These are phyloP conservation scores for Actenoides hombroni DNA, from an alignment of 2,113 vertebrate species.

Conservation along the genomic window DNA sequence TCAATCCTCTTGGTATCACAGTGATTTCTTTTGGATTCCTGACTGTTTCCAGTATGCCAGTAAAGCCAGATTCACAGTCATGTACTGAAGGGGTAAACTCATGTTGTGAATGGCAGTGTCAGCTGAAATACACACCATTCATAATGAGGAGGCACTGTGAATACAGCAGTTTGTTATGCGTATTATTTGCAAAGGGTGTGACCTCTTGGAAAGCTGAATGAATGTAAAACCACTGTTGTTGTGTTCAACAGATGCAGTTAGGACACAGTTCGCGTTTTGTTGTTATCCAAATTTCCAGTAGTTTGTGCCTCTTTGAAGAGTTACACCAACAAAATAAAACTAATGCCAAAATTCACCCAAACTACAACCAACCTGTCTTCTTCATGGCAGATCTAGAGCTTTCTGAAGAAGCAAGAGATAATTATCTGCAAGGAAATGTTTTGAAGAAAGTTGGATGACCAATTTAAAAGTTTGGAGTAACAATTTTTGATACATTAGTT, in stretches of 20 bases:
- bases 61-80: not conserved
- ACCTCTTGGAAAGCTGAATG: conserved; percentile 9
- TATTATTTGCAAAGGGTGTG: conserved; percentile 9
- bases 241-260: not conserved
- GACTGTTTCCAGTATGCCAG: not conserved
- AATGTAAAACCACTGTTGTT: not conserved
- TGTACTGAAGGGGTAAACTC: not conserved
- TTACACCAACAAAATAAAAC: not conserved
- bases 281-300: not conserved
- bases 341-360: not conserved
- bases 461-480: not conserved
- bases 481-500: not conserved
- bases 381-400: not conserved
- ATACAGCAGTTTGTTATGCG: not conserved
- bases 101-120: not conserved
- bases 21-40: not conserved
- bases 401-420: not conserved
- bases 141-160: not conserved
- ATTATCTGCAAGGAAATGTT: not conserved
- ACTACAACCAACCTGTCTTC: not conserved
- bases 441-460: not conserved
- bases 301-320: not conserved
- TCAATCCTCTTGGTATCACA: not conserved
- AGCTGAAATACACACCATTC: not conserved
- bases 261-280: not conserved